Percentiles rank a stretch among this genome's conserved stretches.
These are phyloP conservation scores for Sclerodermus sp. DNA, from an alignment of 2,888 invertebrate genomes.

Conservation along the genomic window DNA sequence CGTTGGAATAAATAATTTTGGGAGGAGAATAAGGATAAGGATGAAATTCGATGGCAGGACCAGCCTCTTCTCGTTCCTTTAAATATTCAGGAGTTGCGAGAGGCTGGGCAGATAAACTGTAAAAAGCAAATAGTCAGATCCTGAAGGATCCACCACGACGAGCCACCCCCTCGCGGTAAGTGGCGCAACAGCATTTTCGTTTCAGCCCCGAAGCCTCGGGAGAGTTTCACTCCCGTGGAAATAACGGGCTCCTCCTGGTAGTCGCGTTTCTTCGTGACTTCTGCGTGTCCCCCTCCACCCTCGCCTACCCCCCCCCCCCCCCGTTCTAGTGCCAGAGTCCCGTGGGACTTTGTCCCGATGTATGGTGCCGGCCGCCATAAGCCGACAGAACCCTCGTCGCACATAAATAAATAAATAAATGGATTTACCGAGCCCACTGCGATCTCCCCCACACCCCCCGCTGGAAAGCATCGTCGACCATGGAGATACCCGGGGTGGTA, in stretches of 20 bases:
- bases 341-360: slow-evolving; percentile 44
- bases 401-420: slow-evolving; percentile 59
- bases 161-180: slow-evolving; percentile 39
- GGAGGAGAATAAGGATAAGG: too few relatives aligned
- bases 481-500: too few relatives aligned
- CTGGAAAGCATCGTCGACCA: too few relatives aligned
- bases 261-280: slow-evolving; percentile 45
- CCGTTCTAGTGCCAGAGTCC: slow-evolving; percentile 25
- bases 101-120: slow-evolving; percentile 6
- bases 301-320: slow-evolving; percentile 24
- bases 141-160: too few relatives aligned
- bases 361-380: slow-evolving; percentile 28
- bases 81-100: background rate
- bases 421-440: slow-evolving; percentile 50
- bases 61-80: background rate
- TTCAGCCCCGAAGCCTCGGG: slow-evolving; percentile 50
- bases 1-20: too few relatives aligned
- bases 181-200: slow-evolving; percentile 57
- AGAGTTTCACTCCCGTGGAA: slow-evolving; percentile 39
- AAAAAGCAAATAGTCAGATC: background rate
- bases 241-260: background rate
- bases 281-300: slow-evolving; percentile 37
- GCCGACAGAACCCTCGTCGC: slow-evolving; percentile 36
- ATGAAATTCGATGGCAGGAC: too few relatives aligned
- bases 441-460: too few relatives aligned